Evolutionary conservation across 2,888 invertebrate species (phyloP).

Genomic region (Argyra leucocephala): DNA sequence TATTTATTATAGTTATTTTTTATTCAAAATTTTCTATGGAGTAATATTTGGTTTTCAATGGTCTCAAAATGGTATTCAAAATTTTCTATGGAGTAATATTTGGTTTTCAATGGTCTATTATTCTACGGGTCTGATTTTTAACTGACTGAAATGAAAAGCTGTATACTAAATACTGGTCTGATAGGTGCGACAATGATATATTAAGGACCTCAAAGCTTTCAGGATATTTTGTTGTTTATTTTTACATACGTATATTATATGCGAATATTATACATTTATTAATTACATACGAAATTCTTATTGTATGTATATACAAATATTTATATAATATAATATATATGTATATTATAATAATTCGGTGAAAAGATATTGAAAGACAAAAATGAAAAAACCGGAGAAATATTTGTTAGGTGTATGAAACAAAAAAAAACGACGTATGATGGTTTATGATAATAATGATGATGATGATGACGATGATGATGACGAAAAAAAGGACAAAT

Average conservation of each 20-base stretch:
- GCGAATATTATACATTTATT: neutral
- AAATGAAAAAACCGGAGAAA: too few relatives aligned
- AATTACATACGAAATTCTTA: neutral
- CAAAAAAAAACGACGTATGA: too few relatives aligned
- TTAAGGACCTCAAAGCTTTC: neutral
- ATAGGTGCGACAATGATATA: neutral
- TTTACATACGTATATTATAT: neutral
- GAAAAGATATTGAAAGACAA: too few relatives aligned
- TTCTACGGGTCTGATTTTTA: neutral
- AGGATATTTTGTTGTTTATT: neutral
- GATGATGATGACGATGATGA: neutral
- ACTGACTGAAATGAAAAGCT: neutral
- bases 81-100: too few relatives aligned
- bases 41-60: too few relatives aligned
- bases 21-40: neutral
- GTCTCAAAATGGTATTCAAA: too few relatives aligned
- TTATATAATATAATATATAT: neutral
- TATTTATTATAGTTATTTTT: neutral
- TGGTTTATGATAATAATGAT: too few relatives aligned
- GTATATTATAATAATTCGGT: too few relatives aligned
- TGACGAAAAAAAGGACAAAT: neutral
- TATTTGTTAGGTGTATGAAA: too few relatives aligned
- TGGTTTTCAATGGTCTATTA: neutral
- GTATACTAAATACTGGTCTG: too few relatives aligned
- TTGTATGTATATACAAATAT: neutral